Base-by-base conservation (phyloP, 2,113 vertebrate genomes). In the Apeltes quadracus region DNA sequence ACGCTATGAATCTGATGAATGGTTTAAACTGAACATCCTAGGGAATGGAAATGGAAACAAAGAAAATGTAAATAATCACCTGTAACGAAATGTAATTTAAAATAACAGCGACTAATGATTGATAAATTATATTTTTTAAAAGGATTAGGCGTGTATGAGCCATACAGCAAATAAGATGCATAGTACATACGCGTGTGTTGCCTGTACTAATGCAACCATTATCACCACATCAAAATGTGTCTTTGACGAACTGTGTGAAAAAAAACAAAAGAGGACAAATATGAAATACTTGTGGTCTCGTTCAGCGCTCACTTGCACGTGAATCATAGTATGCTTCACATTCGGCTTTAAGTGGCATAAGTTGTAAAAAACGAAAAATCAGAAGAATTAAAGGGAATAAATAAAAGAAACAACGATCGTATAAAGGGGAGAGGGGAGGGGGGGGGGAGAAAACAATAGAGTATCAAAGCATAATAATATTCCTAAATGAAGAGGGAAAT, bases 401-500 rank as follows among this genome's bases (percentile, higher is more conserved):
- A 88, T 83, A 78, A 81, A 69, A 81, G 82, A 44, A 83, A 39
- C 5, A 72, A 64, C 44, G 69, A 83, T 86, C 73, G 83, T 54
- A 72, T 58, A 80, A 63, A 71, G 81, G 89, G 88, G 85, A 87
- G 87, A 88, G 43, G 36, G 34, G 64, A 18, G 56, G 75, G 73
- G 91, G 89, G 96, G 94, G 76, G 96, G 95, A n/a, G n/a, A 94
- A 94, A 96, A 95, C 96, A 96, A 96, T 96, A 94, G 96, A 97
- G 96, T 97, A 97, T 97, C 96, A 98, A 95, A 96, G 95, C 94
- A 95, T 98, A 96, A 99, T 99, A 96, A 99, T 99, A 96, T 95
- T 95, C 96, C 97, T 98, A 99, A 99, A 99, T 98, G 98, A 98
- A 98, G 96, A 97, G 96, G 97, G 98, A 99, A 99, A 98, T 96